Conservation (phyloP, 2,113 vertebrate species). For the Tachuris rubrigastra region DNA sequence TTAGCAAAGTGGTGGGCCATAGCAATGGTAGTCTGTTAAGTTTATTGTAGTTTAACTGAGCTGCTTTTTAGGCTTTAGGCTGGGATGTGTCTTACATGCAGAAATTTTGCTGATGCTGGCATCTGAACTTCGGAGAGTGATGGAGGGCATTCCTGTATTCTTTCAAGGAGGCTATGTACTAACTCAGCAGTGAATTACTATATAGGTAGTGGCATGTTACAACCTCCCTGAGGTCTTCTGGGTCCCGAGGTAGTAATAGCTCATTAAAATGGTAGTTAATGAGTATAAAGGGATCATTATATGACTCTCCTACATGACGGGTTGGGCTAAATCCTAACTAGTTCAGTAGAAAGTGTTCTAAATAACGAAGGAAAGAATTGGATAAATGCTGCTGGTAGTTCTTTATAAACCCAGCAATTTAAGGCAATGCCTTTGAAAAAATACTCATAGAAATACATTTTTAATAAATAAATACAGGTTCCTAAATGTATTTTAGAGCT, state of each 20-base stretch:
- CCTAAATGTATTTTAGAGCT: background rate
- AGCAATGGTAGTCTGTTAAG: background rate
- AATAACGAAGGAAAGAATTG: slow-evolving; percentile 7
- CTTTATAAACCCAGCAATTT: slow-evolving; percentile 1
- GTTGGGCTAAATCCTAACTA: slow-evolving; percentile 51
- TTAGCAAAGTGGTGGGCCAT: background rate
- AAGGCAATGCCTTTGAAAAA: background rate
- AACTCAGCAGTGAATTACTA: slow-evolving; percentile 64
- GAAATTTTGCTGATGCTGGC: slow-evolving; percentile 37
- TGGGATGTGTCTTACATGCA: background rate
- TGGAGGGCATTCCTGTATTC: slow-evolving; percentile 50
- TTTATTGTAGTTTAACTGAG: background rate
- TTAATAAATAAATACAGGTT: background rate
- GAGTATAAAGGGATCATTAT: slow-evolving; percentile 63
- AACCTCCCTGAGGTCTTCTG: slow-evolving; percentile 63
- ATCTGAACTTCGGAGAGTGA: background rate
- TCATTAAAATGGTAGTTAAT: slow-evolving; percentile 70
- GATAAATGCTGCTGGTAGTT: background rate
- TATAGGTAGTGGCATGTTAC: slow-evolving; percentile 69
- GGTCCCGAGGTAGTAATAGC: slow-evolving; percentile 66
- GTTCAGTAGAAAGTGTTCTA: slow-evolving; percentile 17
- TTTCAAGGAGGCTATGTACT: slow-evolving; percentile 64
- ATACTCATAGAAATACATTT: background rate
- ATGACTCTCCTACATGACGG: background rate
- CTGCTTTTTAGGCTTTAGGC: background rate